phyloP scores from a whole-genome alignment of 2,888 invertebrate genomes.

The Ochropleura leucogaster region DNA sequence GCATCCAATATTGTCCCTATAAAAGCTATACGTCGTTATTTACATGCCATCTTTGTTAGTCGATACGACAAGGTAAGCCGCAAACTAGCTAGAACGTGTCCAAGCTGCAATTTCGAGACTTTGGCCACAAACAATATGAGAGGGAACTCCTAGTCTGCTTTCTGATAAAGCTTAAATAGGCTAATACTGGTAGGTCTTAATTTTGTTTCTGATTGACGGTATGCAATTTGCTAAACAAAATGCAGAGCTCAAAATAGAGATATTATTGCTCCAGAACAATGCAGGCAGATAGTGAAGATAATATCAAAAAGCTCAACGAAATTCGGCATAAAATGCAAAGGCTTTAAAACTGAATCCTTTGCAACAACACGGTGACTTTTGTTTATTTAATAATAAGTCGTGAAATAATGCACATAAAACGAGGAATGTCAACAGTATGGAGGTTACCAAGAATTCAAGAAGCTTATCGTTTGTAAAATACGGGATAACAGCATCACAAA shows the following conservation, averaged over 20 bases:
- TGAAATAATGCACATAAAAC: neutral
- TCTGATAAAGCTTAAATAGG: constrained; percentile 4
- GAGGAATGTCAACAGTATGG: neutral
- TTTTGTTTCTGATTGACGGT: neutral
- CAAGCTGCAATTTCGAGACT: constrained; percentile 28
- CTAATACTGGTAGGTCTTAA: neutral
- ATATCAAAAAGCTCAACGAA: neutral
- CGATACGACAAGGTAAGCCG: constrained; percentile 19
- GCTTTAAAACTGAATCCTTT: neutral
- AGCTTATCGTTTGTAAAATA: neutral
- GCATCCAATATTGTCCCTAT: neutral
- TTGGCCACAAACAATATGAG: constrained; percentile 19
- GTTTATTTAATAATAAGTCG: neutral
- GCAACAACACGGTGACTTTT: neutral
- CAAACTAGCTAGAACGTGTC: constrained; percentile 44
- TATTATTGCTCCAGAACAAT: neutral
- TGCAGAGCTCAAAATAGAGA: neutral
- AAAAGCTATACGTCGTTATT: constrained; percentile 12
- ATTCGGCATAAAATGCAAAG: neutral
- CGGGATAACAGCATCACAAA: neutral
- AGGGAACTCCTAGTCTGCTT: constrained; percentile 1
- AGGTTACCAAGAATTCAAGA: neutral
- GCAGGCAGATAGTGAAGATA: neutral
- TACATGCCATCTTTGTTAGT: constrained; percentile 16
- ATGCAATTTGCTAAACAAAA: neutral